Evolutionary conservation across 2,113 vertebrate species (phyloP), one percentile per base, ranked within the genome.

Genomic region (Chionomys nivalis): DNA sequence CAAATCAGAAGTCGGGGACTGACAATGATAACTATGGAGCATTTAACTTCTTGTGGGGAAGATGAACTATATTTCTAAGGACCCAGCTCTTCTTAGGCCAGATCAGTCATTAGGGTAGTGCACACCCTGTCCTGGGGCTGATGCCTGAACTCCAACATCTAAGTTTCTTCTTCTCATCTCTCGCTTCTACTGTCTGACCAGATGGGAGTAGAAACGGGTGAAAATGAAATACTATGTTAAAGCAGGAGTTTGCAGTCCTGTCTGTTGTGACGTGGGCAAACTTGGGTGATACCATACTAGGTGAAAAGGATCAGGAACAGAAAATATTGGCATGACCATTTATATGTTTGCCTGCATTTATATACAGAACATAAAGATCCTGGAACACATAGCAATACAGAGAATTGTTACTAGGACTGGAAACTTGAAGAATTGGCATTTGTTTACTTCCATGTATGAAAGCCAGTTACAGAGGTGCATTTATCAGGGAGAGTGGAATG

Each of bases 91-190:
- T 8, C 19, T 26, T 13, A 58, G 21, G 49, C 36, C 19, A 52
- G 36, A 3, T 4, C 63, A 26, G 36, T 33, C 10, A 8, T 55
- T 0, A 0, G 0, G 1, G n/a, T 36, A 42, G 4, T 7, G 1
- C 61, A 19, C 8, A 3, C 2, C 47, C 11, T 42, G 8, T 61
- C 44, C 47, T 36, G 28, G 11, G 7, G n/a, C 31, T 61, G 47
- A 39, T 3, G 63, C 21, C 13, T 9, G 14, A 19, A 17, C 23
- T 23, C 16, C 3, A 33, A 3, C 16, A 5, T 17, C 10, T 49
- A 21, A 4, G 28, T 55, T 82, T 65, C 21, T 79, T 52, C 87
- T 89, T 89, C 68, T 76, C 31, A 8, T 33, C 21, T 95, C 68
- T 81, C 87, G 3, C 61, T 65, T 17, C n/a, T 14, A 52, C 17